Percentiles rank a stretch among this genome's conserved stretches.
Evolutionary conservation across 1,140 invertebrate genomes (phyloP).

Genomic region (Campoletis sonorensis): DNA sequence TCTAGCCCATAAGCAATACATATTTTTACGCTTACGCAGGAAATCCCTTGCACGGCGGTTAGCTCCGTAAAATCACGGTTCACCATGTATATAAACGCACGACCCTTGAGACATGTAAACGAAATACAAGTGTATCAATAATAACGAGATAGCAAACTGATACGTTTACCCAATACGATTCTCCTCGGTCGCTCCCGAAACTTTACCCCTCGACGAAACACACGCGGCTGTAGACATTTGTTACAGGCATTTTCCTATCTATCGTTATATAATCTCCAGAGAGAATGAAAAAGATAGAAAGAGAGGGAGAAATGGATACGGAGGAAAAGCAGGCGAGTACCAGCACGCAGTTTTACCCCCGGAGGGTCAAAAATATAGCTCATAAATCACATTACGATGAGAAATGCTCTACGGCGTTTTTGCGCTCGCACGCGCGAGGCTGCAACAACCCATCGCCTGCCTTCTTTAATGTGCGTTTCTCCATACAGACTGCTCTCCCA

Average conservation of each 20-base stretch:
- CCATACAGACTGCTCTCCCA: slow-evolving; percentile 11
- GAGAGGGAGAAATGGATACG: not conserved
- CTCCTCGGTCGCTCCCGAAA: not conserved
- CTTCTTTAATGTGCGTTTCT: slow-evolving; percentile 29
- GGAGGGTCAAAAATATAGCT: slow-evolving; percentile 68
- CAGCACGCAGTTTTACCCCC: slow-evolving; percentile 55
- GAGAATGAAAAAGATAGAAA: not conserved
- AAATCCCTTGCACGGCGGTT: too few relatives aligned
- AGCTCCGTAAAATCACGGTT: too few relatives aligned
- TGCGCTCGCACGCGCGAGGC: slow-evolving; percentile 42
- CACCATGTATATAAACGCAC: not conserved
- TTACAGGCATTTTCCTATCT: slow-evolving; percentile 19
- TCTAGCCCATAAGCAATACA: too few relatives aligned
- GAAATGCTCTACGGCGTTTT: slow-evolving; percentile 63
- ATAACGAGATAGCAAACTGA: not conserved
- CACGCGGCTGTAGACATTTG: not conserved
- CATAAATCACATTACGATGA: slow-evolving; percentile 72
- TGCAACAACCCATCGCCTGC: not conserved
- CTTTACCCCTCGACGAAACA: not conserved
- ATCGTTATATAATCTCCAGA: not conserved
- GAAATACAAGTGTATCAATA: too few relatives aligned
- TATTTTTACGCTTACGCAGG: too few relatives aligned
- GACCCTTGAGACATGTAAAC: not conserved
- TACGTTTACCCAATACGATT: not conserved
- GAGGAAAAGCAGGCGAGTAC: slow-evolving; percentile 2